Base-by-base conservation (phyloP, 2,797 vertebrate species). In the Gephyroberyx darwinii region DNA sequence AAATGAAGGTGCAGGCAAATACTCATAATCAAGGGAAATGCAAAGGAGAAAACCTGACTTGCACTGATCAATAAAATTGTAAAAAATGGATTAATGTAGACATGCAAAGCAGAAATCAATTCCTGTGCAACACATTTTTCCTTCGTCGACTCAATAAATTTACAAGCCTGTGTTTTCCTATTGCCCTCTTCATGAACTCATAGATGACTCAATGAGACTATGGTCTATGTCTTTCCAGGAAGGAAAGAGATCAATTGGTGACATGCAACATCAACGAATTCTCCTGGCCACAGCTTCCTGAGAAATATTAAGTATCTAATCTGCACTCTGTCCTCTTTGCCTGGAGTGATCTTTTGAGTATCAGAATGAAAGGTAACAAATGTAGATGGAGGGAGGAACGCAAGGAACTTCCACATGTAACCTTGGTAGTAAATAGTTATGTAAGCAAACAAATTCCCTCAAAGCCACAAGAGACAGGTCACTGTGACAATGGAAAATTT, bases 221-320 rank as follows among this genome's bases (percentile, higher is more conserved):
- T 26, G 26, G 0, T 1, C 26, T 26, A 26, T 26, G 26, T 26
- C 26, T 26, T 26, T 26, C 26, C 26, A 26, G 26, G 26, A 26
- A 26, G 26, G 26, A 26, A 26, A 26, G 26, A 26, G 26, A 26
- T 26, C 26, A 26, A 26, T 26, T 26, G 26, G 26, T 26, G 26
- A 26, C 26, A 26, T 26, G 26, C 26, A 26, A 26, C 26, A 26
- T 26, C 26, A 2, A 26, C 26, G 1, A 3, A 26, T 26, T 26
- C 26, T 26, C 2, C 26, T 26, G 26, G 26, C 26, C 26, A 63
- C 30, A 13, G 47, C 16, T 16, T 55, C 39, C 59, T 64, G 17
- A 35, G 19, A 58, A 59, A 41, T 57, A 41, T 54, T 60, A 43
- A 6, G 12, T 39, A 31, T 62, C 33, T 47, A 43, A 67, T 65